A percentile compares a stretch with the other conserved stretches of the same genome.
phyloP scores from a whole-genome alignment of 2,797 vertebrate genomes.

The Brachyalestes nurse region DNA sequence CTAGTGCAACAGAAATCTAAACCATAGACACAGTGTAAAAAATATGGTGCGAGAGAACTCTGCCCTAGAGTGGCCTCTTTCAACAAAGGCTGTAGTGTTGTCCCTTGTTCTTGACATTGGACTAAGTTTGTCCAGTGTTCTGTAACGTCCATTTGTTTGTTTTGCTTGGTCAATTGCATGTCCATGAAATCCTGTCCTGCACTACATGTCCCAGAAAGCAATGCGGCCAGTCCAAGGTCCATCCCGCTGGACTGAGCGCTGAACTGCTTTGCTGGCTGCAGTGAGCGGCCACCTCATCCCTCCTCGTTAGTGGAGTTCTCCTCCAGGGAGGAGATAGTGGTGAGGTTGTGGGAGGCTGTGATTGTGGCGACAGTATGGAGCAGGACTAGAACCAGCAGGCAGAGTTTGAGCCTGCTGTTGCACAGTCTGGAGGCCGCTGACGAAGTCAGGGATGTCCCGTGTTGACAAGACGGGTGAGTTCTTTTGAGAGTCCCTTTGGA shows the following conservation, averaged over 20 bases:
- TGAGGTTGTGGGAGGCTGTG: conserved; percentile 92
- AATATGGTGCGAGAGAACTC: conserved; percentile 96
- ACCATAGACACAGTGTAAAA: conserved; percentile 99
- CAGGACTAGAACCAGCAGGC: conserved; percentile 94
- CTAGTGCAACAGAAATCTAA: conserved; percentile 94
- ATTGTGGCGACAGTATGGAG: conserved; percentile 96
- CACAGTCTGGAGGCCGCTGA: conserved; percentile 95
- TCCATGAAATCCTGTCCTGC: conserved; percentile 65
- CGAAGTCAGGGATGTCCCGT: conserved; percentile 89
- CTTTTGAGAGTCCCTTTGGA: conserved; percentile 86
- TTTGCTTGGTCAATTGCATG: conserved; percentile 78
- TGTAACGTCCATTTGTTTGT: conserved; percentile 68
- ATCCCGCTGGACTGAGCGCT: conserved; percentile 29
- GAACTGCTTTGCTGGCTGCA: conserved; percentile 28
- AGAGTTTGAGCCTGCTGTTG: conserved; percentile 95
- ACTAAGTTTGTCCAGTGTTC: conserved; percentile 74
- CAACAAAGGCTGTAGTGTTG: conserved; percentile 89
- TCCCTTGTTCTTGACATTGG: conserved; percentile 79
- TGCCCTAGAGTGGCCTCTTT: conserved; percentile 89
- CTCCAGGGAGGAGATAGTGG: conserved; percentile 86
- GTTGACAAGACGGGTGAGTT: conserved; percentile 90
- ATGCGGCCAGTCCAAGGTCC: conserved; percentile 59
- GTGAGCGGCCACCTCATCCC: conserved; percentile 73
- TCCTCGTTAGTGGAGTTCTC: conserved; percentile 91
- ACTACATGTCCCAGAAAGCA: conserved; percentile 64